A percentile compares a stretch with the other conserved stretches of the same genome.
These are phyloP conservation scores for Rhopalosiphum padi DNA, from an alignment of 1,140 invertebrate species.

Conservation along the genomic window DNA sequence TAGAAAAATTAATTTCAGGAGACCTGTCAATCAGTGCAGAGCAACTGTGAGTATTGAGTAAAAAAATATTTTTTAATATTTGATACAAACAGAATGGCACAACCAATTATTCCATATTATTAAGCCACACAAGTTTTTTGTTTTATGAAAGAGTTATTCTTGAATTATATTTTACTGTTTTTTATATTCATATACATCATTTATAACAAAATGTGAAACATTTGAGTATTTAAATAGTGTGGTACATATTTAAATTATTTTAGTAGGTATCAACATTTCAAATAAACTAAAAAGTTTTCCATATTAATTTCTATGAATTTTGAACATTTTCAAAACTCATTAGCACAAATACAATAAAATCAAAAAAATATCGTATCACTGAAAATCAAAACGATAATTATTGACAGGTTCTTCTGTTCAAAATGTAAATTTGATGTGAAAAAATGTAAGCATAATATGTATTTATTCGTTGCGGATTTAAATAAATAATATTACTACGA, in stretches of 20 bases:
- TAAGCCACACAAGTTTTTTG: background rate
- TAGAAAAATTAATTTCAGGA: background rate
- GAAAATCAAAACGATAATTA: too few species aligned
- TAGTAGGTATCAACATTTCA: too few species aligned
- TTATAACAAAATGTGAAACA: background rate
- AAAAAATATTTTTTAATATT: background rate
- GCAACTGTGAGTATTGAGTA: conserved; percentile 36
- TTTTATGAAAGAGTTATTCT: background rate
- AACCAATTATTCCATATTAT: background rate
- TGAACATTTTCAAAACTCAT: too few species aligned
- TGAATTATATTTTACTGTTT: background rate
- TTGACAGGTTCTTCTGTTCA: background rate
- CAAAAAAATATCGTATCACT: too few species aligned
- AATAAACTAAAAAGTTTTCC: background rate
- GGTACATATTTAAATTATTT: background rate
- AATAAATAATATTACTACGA: background rate
- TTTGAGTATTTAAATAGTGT: background rate
- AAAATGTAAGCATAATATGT: background rate
- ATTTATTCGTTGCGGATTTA: background rate
- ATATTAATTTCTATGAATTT: too few species aligned
- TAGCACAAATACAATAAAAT: too few species aligned
- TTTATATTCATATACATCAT: background rate
- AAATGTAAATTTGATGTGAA: background rate
- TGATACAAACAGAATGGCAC: background rate
- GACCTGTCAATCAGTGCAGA: conserved; percentile 27